Conservation (phyloP, 1,140 invertebrate species). For the Drosophila cardini region DNA sequence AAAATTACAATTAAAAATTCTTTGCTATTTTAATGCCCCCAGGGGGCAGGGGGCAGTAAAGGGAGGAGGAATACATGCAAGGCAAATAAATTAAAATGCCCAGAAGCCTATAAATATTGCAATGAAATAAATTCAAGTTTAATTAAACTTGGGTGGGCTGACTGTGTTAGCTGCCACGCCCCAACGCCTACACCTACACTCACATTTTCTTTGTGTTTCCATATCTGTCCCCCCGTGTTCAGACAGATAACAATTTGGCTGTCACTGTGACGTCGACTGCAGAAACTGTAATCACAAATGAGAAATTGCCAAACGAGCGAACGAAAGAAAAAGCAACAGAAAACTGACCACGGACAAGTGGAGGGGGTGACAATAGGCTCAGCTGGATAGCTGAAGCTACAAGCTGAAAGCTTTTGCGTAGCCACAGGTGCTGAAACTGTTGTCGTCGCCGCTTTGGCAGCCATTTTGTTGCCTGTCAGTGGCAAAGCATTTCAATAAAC, state of each 20-base stretch:
- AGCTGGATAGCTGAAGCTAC: slow-evolving; percentile 12
- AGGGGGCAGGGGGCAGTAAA: too few species aligned
- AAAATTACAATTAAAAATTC: slow-evolving; percentile 17
- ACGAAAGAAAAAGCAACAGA: slow-evolving; percentile 1
- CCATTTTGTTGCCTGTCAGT: slow-evolving; percentile 49
- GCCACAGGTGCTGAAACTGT: slow-evolving; percentile 3
- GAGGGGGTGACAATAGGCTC: slow-evolving; percentile 35
- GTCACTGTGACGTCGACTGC: slow-evolving; percentile 44
- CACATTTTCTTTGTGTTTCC: background rate
- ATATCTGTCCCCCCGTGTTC: background rate
- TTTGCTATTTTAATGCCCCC: slow-evolving; percentile 1
- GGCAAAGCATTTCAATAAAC: slow-evolving; percentile 69
- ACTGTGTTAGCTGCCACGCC: slow-evolving; percentile 18
- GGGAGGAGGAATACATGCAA: background rate
- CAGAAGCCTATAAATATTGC: slow-evolving; percentile 71
- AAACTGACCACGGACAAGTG: slow-evolving; percentile 56
- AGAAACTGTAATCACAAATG: slow-evolving; percentile 72
- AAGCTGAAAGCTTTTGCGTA: slow-evolving; percentile 7
- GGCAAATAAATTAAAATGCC: slow-evolving; percentile 48
- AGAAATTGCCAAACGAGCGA: slow-evolving; percentile 65
- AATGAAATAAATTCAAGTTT: slow-evolving; percentile 78
- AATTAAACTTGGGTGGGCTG: slow-evolving; percentile 63
- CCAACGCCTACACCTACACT: slow-evolving; percentile 1
- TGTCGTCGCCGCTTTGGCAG: slow-evolving; percentile 21
- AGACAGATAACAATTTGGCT: slow-evolving; percentile 49